Evolutionary conservation across 2,113 vertebrate species (phyloP).

Genomic region (Diadophis punctatus): DNA sequence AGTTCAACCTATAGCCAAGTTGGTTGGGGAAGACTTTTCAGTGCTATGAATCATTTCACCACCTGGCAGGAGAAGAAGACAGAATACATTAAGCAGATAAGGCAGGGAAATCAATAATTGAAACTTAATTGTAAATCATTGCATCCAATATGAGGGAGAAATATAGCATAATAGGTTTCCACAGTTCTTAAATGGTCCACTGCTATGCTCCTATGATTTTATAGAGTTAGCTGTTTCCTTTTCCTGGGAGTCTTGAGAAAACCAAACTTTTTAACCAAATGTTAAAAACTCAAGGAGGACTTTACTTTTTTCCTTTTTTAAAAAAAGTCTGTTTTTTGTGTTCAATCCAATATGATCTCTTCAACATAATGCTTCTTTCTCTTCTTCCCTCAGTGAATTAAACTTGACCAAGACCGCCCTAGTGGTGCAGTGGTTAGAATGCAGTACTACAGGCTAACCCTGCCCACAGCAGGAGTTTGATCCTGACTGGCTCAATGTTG

Average conservation of each 20-base stretch:
- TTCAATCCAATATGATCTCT: background rate
- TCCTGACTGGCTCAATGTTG: background rate
- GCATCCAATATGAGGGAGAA: constrained; percentile 50
- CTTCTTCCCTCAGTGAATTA: background rate
- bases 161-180: constrained; percentile 35
- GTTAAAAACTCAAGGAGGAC: background rate
- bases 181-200: constrained; percentile 53
- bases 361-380: background rate
- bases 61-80: constrained; percentile 47
- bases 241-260: background rate
- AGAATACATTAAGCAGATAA: constrained; percentile 41
- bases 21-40: background rate
- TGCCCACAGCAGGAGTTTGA: too few species aligned
- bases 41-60: constrained; percentile 40
- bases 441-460: background rate
- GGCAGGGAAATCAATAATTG: constrained; percentile 64
- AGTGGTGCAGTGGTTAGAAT: background rate
- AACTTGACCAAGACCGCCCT: background rate
- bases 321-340: background rate
- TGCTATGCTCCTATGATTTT: constrained; percentile 8
- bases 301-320: background rate
- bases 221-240: constrained; percentile 21
- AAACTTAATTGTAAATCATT: constrained; percentile 43
- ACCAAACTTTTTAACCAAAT: too few species aligned
- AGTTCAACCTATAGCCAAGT: constrained; percentile 41